These are phyloP conservation scores for Mugil cephalus DNA, from an alignment of 2,113 vertebrate genomes.

Conservation along the genomic window DNA sequence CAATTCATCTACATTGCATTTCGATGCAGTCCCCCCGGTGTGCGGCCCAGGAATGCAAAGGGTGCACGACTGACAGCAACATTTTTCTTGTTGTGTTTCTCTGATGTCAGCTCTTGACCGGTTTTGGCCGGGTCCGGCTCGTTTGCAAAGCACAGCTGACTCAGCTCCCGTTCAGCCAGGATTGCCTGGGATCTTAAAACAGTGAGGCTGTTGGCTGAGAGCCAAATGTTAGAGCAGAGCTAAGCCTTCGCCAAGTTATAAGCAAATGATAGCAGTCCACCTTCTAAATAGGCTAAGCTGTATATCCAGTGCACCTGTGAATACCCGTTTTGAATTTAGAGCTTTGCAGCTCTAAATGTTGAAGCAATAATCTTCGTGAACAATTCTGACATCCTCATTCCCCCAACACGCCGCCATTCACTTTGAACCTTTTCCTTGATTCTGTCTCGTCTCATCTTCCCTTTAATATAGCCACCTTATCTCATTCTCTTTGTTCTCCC, in stretches of 20 bases:
- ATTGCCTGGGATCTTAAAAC: constrained; percentile 49
- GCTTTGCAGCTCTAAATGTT: constrained; percentile 8
- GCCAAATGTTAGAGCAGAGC: constrained; percentile 51
- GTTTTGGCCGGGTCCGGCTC: constrained; percentile 41
- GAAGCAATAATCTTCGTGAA: background rate
- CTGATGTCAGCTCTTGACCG: constrained; percentile 47
- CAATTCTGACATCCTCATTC: constrained; percentile 5
- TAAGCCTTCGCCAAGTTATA: constrained; percentile 47
- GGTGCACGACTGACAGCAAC: constrained; percentile 21
- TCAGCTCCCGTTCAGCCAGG: constrained; percentile 58
- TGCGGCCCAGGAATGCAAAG: constrained; percentile 12
- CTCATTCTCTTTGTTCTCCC: constrained; percentile 32
- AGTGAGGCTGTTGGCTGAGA: constrained; percentile 45
- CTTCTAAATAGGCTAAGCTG: constrained; percentile 23
- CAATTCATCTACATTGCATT: constrained; percentile 29
- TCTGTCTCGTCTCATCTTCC: constrained; percentile 14
- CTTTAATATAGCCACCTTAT: constrained; percentile 29
- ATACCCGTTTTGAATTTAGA: background rate
- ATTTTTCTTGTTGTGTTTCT: constrained; percentile 46
- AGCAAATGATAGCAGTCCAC: constrained; percentile 54
- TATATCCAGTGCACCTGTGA: constrained; percentile 19
- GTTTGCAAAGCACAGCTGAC: constrained; percentile 64
- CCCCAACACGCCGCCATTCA: background rate
- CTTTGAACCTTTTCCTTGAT: constrained; percentile 31
- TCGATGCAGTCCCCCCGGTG: constrained; percentile 16